Conservation (phyloP, 2,888 invertebrate genomes). For the Ethmia dodecea region DNA sequence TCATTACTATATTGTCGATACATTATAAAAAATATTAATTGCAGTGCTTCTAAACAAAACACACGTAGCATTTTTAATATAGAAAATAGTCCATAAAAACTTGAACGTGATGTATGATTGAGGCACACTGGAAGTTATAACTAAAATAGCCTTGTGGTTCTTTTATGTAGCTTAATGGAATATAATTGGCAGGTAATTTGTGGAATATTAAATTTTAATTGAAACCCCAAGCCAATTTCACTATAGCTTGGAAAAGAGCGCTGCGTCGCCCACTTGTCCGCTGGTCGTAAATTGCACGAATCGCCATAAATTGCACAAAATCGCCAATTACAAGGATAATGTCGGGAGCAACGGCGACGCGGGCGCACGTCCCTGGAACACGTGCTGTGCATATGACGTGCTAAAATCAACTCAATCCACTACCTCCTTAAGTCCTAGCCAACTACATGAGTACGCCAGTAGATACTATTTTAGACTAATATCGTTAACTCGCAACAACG, state of each 20-base stretch:
- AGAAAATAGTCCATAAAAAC: no score
- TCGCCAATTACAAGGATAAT: conserved; percentile 70
- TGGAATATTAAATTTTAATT: conserved; percentile 67
- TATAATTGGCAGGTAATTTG: conserved; percentile 70
- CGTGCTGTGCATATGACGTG: conserved; percentile 31
- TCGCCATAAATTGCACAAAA: conserved; percentile 74
- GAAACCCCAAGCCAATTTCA: conserved; percentile 57
- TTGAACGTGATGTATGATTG: conserved; percentile 3
- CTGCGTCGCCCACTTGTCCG: conserved; percentile 65
- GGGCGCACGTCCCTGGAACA: conserved; percentile 23
- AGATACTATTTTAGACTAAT: no score
- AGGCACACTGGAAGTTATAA: conserved; percentile 12
- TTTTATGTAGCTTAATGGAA: conserved; percentile 52
- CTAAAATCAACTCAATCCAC: conserved; percentile 48
- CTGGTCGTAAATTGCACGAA: conserved; percentile 70
- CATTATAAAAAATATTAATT: no score
- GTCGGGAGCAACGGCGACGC: conserved; percentile 42
- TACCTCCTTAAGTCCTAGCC: conserved; percentile 33
- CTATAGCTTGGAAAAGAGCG: conserved; percentile 37
- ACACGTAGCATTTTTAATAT: no score
- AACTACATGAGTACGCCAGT: no score
- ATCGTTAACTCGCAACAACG: no score
- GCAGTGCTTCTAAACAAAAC: no score
- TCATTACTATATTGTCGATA: no score
- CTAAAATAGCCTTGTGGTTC: conserved; percentile 32